Conservation (phyloP, 2,888 invertebrate genomes). For the Gerris lacustris region DNA sequence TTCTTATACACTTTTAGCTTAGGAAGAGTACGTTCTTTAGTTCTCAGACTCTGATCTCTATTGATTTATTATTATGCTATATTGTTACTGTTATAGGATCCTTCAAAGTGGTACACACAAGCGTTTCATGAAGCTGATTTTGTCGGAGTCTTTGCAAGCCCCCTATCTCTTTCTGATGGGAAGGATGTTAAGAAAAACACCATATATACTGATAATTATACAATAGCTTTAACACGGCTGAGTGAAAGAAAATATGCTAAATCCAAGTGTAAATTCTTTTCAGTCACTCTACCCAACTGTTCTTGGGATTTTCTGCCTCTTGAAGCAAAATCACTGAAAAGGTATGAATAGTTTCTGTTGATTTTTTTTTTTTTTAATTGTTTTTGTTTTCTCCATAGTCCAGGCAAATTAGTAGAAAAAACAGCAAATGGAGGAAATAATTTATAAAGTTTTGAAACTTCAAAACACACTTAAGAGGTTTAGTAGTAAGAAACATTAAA, state of each 20-base stretch:
- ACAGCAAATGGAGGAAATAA: too few relatives aligned
- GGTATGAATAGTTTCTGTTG: slow-evolving; percentile 15
- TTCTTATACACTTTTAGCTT: too few relatives aligned
- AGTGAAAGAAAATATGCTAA: slow-evolving; percentile 21
- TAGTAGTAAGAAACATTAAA: too few relatives aligned
- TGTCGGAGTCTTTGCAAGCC: slow-evolving; percentile 28
- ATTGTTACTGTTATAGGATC: slow-evolving; percentile 23
- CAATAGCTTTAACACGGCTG: slow-evolving; percentile 26
- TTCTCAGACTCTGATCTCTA: too few relatives aligned
- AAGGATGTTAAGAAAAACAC: slow-evolving; percentile 24
- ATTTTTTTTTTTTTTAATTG: too few relatives aligned
- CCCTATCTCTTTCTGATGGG: slow-evolving; percentile 18
- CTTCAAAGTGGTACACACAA: slow-evolving; percentile 27
- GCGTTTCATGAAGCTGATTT: slow-evolving; percentile 28
- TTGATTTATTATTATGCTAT: too few relatives aligned
- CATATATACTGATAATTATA: slow-evolving; percentile 25
- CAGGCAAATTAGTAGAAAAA: too few relatives aligned
- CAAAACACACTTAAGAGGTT: too few relatives aligned
- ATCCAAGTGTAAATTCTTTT: slow-evolving; percentile 27
- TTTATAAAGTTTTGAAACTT: too few relatives aligned
- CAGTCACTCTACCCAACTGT: slow-evolving; percentile 26
- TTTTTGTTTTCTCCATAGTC: too few relatives aligned
- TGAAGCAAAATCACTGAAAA: slow-evolving; percentile 26
- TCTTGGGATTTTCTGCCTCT: slow-evolving; percentile 28
- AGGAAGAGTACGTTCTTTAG: too few relatives aligned